phyloP scores from a whole-genome alignment of 2,888 invertebrate genomes.

The Chorisops tibialis region DNA sequence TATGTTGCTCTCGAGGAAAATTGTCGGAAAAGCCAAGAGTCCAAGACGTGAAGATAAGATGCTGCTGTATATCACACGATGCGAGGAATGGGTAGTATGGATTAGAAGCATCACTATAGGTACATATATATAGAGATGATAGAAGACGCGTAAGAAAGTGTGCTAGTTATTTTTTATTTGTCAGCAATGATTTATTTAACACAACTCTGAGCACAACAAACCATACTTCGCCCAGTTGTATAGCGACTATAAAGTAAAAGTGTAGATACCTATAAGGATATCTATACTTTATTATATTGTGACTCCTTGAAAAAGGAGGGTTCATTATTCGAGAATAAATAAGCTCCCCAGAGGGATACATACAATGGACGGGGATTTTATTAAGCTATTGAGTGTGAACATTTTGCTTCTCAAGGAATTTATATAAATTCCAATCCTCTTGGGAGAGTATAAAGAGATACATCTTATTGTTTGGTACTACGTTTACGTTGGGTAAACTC shows the following conservation, averaged over 20 bases:
- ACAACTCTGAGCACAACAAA: constrained; percentile 17
- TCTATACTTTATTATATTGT: not conserved
- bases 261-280: no score
- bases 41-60: no score
- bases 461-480: not conserved
- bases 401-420: constrained; percentile 28
- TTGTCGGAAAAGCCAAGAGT: no score
- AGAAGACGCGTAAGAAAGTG: constrained; percentile 16
- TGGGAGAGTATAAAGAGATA: not conserved
- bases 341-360: constrained; percentile 28
- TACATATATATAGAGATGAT: constrained; percentile 1
- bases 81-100: no score
- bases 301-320: constrained; percentile 14
- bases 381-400: constrained; percentile 32
- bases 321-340: constrained; percentile 31
- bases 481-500: not conserved
- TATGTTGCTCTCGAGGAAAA: no score
- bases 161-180: constrained; percentile 34
- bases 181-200: constrained; percentile 33
- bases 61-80: no score
- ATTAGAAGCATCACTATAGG: no score
- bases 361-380: constrained; percentile 24
- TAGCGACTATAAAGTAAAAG: no score
- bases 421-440: constrained; percentile 24
- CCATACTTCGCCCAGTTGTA: not conserved